Base-by-base conservation (phyloP, 2,797 vertebrate species). In the Mormyrops attenuatus region DNA sequence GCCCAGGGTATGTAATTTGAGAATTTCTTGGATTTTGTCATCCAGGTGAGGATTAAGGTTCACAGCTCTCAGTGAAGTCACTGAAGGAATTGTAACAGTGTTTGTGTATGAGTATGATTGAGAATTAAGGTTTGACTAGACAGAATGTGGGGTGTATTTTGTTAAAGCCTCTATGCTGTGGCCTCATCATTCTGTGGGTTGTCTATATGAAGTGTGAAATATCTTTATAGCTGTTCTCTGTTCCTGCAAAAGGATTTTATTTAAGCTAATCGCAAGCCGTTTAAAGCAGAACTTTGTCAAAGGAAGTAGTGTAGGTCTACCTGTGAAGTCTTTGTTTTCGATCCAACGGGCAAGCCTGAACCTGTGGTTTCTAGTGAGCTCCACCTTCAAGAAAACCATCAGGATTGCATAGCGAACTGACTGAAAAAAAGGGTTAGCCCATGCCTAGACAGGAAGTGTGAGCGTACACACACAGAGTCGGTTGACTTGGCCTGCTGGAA, bases 401-500 rank as follows among this genome's bases (percentile, higher is more conserved):
- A 34, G 91, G 92, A 92, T 94, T 90, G 89, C 93, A 93, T 80
- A 93, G 90, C 88, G 90, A 88, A 92, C 92, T 93, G 92, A 94
- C 93, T 92, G 92, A 91, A 77, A 90, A 91, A 91, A 90, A 90
- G 88, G 93, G 47, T 90, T 91, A 93, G 90, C 55, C 92, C 92
- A 89, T 90, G 94, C 90, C 90, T 88, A 60, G 91, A 89, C 92
- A 93, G 91, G 92, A 94, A 94, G 92, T 90, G 90, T 87, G 88
- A 88, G 89, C 88, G 88, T 89, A 91, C 90, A 92, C 91, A 90
- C 90, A 92, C 91, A 90, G 91, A 89, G 89, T 90, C 91, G 89
- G 93, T 93, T 92, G 90, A 91, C 20, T 93, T 91, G 95, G 92
- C 94, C 3, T 93, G 94, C 93, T 93, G 88, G 85, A 94, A 96